Conservation (phyloP, 2,113 vertebrate species). For the Eurystomus gularis region DNA sequence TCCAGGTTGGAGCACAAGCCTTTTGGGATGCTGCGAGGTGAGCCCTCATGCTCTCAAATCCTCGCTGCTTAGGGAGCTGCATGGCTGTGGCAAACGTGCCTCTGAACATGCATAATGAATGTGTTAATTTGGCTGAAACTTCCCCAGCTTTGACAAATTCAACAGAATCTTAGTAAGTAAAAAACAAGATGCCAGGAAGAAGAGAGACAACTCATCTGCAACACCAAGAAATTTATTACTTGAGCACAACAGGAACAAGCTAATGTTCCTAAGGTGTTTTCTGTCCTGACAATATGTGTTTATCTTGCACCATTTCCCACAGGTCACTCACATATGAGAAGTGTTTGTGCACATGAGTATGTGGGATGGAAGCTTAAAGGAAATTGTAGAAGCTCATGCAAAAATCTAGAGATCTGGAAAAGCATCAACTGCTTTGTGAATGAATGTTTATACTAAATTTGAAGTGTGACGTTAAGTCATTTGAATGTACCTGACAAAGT, state of each 20-base stretch:
- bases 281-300: not conserved
- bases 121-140: not conserved
- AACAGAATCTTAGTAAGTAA: not conserved
- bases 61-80: too few species aligned
- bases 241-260: not conserved
- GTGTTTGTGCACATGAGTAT: fast-evolving
- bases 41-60: not conserved
- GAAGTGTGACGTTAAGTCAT: not conserved
- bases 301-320: not conserved
- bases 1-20: not conserved
- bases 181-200: not conserved
- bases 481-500: not conserved
- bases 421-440: not conserved
- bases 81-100: not conserved
- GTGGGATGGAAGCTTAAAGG: not conserved
- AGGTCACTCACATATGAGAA: not conserved
- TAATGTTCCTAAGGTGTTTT: not conserved
- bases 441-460: not conserved
- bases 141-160: not conserved
- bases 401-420: not conserved
- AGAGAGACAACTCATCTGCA: not conserved
- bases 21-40: not conserved
- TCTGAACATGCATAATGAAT: not conserved
- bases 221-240: not conserved
- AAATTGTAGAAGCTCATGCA: not conserved